Percentiles rank a stretch among this genome's conserved stretches.
Conservation (phyloP, 2,113 vertebrate species). For the Diadophis punctatus region DNA sequence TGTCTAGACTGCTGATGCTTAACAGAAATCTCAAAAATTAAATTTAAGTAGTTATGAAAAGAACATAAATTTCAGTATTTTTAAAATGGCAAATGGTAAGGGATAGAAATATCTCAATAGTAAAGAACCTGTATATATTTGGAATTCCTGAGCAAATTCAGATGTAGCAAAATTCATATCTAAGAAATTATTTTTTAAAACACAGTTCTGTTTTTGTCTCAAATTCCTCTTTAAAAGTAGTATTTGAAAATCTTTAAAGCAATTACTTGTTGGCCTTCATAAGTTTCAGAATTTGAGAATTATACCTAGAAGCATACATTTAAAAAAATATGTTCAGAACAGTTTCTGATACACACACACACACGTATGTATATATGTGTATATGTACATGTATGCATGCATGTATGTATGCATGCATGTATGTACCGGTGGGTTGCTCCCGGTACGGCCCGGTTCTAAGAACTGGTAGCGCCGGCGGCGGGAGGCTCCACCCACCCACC, state of each 20-base stretch:
- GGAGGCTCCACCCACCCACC: no score
- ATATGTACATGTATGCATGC: no score
- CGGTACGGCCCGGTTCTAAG: no score
- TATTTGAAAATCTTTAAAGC: neutral
- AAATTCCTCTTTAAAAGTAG: neutral
- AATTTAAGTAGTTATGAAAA: neutral
- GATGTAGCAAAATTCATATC: neutral
- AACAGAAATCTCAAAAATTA: neutral
- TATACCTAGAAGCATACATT: neutral
- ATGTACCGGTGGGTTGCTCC: no score
- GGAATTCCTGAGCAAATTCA: neutral
- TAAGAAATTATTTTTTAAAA: neutral
- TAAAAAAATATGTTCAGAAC: neutral
- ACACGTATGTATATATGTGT: neutral
- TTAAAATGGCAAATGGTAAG: neutral
- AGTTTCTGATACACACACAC: neutral
- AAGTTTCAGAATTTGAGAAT: neutral
- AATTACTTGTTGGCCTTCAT: neutral
- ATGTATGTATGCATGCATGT: no score
- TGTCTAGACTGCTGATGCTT: neutral
- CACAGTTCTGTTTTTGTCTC: neutral
- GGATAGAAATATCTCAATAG: neutral
- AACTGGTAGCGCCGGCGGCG: no score
- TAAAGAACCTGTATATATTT: neutral
- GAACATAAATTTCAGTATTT: neutral